Conservation (phyloP, 2,113 vertebrate species). For the Channa argus region DNA sequence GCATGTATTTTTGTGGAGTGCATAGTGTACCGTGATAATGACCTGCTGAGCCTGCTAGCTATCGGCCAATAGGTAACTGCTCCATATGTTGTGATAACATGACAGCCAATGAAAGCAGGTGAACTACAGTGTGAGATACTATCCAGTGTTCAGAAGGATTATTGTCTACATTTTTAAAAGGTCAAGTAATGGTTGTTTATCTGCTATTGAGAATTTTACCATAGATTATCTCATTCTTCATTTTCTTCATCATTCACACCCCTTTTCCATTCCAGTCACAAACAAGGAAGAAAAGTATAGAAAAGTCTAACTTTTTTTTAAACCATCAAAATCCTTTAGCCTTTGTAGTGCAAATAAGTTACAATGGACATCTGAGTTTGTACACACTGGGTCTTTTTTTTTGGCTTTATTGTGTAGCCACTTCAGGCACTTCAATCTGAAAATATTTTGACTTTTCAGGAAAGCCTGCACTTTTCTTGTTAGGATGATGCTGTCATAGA, state of each 20-base stretch:
- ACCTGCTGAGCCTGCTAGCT: no score
- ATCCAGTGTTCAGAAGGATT: not conserved
- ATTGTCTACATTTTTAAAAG: not conserved
- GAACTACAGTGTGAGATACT: no score
- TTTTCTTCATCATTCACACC: not conserved
- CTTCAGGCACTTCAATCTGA: slow-evolving; percentile 9
- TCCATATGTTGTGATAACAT: no score
- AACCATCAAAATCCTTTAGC: not conserved
- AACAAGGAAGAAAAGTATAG: no score
- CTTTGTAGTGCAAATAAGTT: slow-evolving; percentile 18
- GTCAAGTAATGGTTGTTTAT: not conserved
- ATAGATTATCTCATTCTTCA: not conserved
- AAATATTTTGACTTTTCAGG: slow-evolving; percentile 29
- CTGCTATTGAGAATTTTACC: not conserved
- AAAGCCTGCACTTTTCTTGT: slow-evolving; percentile 14
- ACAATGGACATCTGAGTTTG: not conserved
- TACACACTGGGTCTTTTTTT: not conserved
- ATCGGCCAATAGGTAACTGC: no score
- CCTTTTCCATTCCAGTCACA: not conserved
- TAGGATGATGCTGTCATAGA: slow-evolving; percentile 15
- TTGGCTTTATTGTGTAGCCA: not conserved
- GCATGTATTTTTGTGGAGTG: no score
- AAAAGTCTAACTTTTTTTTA: not conserved
- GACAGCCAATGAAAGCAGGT: no score
- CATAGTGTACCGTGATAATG: no score